Conservation (phyloP, 2,797 vertebrate genomes). For the Pseudotriccus pelzelni region DNA sequence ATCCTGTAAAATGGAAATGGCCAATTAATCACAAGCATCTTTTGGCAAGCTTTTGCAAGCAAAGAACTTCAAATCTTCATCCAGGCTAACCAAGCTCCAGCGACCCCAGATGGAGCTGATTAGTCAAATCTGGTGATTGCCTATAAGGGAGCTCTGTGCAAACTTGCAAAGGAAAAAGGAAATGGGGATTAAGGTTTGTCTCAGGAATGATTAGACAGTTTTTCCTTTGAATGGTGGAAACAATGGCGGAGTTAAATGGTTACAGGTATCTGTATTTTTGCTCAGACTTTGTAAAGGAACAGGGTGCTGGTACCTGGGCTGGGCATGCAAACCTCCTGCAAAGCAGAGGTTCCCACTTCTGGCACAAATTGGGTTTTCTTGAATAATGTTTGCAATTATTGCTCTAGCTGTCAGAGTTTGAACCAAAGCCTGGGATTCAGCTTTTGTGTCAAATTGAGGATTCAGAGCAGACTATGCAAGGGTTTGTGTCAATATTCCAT, state of each 20-base stretch:
- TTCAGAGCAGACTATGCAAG: not conserved
- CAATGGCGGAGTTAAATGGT: not conserved
- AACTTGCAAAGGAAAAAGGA: not conserved
- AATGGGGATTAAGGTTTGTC: not conserved
- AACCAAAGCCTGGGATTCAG: not conserved
- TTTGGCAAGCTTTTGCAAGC: not conserved
- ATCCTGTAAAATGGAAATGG: not conserved
- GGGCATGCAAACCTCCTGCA: not conserved
- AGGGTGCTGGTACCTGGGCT: not conserved
- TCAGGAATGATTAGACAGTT: not conserved
- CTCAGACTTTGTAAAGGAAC: not conserved
- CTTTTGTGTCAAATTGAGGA: not conserved
- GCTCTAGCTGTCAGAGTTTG: not conserved
- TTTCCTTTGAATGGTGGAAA: not conserved
- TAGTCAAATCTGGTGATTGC: not conserved
- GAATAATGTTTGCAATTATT: not conserved
- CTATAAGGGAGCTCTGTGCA: not conserved
- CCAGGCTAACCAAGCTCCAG: not conserved
- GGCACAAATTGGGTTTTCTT: not conserved
- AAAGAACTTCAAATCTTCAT: not conserved
- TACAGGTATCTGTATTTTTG: not conserved
- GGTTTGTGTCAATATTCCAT: not conserved
- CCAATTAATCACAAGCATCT: not conserved
- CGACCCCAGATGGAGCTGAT: not conserved
- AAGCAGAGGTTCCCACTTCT: not conserved